Base-by-base conservation (phyloP, 1,140 invertebrate genomes). In the Bathynomus jamesi region DNA sequence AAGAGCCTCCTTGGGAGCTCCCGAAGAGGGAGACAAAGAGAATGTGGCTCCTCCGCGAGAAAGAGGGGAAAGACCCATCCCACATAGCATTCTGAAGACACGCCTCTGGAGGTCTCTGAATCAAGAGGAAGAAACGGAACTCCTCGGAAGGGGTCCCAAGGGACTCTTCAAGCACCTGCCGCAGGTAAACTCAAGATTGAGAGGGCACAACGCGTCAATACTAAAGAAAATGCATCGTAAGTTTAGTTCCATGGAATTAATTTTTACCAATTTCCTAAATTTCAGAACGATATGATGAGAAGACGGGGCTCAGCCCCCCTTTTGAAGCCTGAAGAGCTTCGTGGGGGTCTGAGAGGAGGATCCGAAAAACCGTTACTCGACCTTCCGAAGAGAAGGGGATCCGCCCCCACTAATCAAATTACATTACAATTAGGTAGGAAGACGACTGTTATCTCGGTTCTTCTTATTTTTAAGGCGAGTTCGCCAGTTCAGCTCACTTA, bases 101-200 rank as follows among this genome's bases (percentile, higher is more conserved):
- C 72, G 76, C 65, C 69, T 64, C 46, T 77, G 76, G 76, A 61
- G 72, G 53, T 74, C 72, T 46, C 72, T 77, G 28, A 77, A 77
- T 61, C 68, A 67, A 63, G 76, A 77, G 7, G 76, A 77, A 27
- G 75, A 76, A 62, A 11, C n/a, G 60, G 21, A 40, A 28, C 24
- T 17, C 32, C 21, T 61, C 28, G 25, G 7, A 11, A 5, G 21
- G 17, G 7, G 28, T 24, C 46, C 67, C 53, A 11, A 46, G 61
- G 67, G 67, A 61, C 7, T 53, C 24, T 68, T 4, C 60, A 53
- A 29, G 5, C 40, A 53, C 11, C n/a, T n/a, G 46, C 46, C 46
- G 21, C 11, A 53, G 46, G 11, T 53, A 21, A 21, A 21, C 46
- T 13, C 46, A 13, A 13, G 46, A 11, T 11, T 11, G 11, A 11